These are phyloP conservation scores for Lophius piscatorius DNA, from an alignment of 2,113 vertebrate genomes.

Conservation along the genomic window DNA sequence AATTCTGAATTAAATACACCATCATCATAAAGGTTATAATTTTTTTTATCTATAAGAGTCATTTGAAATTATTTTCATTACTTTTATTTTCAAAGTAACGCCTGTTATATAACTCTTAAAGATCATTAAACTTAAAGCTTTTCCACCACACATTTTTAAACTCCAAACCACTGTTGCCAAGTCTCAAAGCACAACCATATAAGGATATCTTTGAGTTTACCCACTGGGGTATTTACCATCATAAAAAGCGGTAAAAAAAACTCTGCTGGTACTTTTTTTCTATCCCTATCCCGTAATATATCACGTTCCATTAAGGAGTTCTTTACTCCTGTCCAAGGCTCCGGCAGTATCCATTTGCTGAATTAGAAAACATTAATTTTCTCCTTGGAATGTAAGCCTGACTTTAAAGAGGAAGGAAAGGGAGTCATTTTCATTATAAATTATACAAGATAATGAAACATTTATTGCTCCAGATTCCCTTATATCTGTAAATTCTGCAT, in stretches of 20 bases:
- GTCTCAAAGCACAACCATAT: background rate
- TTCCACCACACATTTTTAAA: background rate
- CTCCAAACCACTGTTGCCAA: conserved; percentile 6
- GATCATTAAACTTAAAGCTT: conserved; percentile 5
- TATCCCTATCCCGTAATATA: conserved; percentile 27
- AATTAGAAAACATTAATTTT: conserved; percentile 72
- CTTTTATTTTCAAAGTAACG: background rate
- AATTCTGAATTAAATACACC: background rate
- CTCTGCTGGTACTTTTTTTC: conserved; percentile 26
- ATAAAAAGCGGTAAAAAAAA: no score
- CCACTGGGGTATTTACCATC: conserved; percentile 36
- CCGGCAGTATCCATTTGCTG: conserved; percentile 56
- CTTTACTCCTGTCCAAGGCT: conserved; percentile 26
- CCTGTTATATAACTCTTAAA: background rate
- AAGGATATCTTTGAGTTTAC: conserved; percentile 2
- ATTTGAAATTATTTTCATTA: background rate
- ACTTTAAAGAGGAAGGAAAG: conserved; percentile 42
- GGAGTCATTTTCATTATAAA: conserved; percentile 59
- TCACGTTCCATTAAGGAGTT: conserved; percentile 44
- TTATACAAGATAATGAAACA: conserved; percentile 71
- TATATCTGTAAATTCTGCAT: conserved; percentile 35
- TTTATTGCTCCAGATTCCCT: conserved; percentile 52
- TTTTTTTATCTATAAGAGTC: background rate
- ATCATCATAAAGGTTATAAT: no score
- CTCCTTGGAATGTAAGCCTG: conserved; percentile 45